A percentile compares a stretch with the other conserved stretches of the same genome.
Conservation (phyloP, 2,888 invertebrate species). For the Gortyna flavago region DNA sequence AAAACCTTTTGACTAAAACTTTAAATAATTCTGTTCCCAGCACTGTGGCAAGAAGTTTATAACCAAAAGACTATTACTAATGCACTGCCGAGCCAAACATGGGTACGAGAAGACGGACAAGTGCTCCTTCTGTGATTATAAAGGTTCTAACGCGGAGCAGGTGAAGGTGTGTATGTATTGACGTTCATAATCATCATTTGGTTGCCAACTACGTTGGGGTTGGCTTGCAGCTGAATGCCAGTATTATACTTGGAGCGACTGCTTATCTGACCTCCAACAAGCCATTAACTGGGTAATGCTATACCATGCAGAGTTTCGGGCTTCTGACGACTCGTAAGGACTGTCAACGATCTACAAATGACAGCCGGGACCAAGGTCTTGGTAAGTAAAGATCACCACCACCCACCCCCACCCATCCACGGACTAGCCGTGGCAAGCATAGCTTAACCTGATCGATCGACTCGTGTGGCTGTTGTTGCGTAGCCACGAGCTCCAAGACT, state of each 20-base stretch:
- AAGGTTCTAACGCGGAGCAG: slow-evolving; percentile 81
- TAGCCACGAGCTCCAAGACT: slow-evolving; percentile 56
- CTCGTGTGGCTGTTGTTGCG: too few relatives aligned
- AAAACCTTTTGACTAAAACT: too few relatives aligned
- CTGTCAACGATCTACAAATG: neutral
- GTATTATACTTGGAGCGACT: neutral
- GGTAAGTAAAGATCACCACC: neutral
- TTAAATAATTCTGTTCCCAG: slow-evolving; percentile 65
- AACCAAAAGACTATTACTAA: slow-evolving; percentile 76
- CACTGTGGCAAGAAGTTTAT: slow-evolving; percentile 86
- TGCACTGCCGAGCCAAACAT: slow-evolving; percentile 83
- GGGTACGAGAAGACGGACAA: slow-evolving; percentile 84
- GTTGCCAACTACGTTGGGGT: neutral
- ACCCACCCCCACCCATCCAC: too few relatives aligned
- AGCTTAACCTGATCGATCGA: too few relatives aligned
- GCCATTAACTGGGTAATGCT: neutral
- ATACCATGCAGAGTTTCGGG: neutral
- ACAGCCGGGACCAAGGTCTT: neutral
- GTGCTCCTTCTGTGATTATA: slow-evolving; percentile 81
- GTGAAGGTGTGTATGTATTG: slow-evolving; percentile 77
- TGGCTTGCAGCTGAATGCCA: neutral
- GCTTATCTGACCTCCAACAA: neutral
- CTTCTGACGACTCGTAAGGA: neutral
- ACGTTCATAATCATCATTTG: neutral
- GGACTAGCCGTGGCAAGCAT: too few relatives aligned